phyloP scores from a whole-genome alignment of 1,140 invertebrate species.

The Monomorium pharaonis region DNA sequence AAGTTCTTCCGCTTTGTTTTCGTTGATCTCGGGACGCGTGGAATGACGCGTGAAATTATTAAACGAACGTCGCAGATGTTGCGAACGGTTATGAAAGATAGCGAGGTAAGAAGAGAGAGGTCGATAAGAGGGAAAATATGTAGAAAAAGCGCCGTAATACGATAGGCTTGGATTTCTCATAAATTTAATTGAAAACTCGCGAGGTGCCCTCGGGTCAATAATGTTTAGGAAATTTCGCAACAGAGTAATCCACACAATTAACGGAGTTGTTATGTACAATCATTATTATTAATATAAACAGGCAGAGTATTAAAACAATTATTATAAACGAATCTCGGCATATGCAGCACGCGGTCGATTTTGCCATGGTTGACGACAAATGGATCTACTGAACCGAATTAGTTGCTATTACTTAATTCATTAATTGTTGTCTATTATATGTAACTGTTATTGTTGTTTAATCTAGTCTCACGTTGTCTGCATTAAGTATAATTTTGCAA shows the following conservation, averaged over 20 bases:
- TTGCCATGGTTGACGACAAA: conserved; percentile 21
- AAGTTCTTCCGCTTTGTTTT: neutral
- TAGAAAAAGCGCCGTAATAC: neutral
- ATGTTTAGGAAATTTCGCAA: neutral
- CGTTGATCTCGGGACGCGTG: neutral
- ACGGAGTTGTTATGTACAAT: neutral
- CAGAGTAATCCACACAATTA: neutral
- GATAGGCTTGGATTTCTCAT: neutral
- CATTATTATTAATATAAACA: neutral
- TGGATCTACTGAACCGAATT: conserved; percentile 12
- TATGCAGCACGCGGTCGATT: neutral
- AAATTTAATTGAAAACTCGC: neutral
- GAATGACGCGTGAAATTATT: conserved; percentile 26
- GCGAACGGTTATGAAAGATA: neutral
- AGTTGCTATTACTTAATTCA: conserved; percentile 29
- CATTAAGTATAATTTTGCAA: neutral
- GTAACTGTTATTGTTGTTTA: conserved; percentile 10
- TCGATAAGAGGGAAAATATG: neutral
- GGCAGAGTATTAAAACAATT: neutral
- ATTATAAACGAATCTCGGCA: neutral
- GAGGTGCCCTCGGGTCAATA: neutral
- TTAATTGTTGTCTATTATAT: conserved; percentile 14
- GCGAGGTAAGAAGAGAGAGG: neutral
- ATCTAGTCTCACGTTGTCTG: neutral
- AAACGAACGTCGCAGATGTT: conserved; percentile 18